Evolutionary conservation across 2,888 invertebrate species (phyloP).

Genomic region (Nomada ferruginata): DNA sequence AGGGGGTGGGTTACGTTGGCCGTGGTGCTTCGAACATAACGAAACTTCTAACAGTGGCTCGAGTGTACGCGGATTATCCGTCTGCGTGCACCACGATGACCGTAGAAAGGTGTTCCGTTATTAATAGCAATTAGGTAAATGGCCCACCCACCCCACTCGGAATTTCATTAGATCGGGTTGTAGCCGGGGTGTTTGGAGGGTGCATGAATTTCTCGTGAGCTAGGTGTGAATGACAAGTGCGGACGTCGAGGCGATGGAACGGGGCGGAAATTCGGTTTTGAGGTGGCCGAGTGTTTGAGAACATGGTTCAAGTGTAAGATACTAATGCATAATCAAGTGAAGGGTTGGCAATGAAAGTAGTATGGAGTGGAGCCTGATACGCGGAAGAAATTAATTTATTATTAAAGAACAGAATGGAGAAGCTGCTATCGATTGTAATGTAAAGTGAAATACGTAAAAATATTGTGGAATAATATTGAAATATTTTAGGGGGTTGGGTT

Average conservation of each 20-base stretch:
- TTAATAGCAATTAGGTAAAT: constrained; percentile 53
- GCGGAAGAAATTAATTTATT: not conserved
- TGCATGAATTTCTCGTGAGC: constrained; percentile 24
- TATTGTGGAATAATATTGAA: too few species aligned
- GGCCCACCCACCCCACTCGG: constrained; percentile 1
- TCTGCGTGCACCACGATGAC: constrained; percentile 16
- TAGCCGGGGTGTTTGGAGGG: not conserved
- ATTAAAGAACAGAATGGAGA: not conserved
- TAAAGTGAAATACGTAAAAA: too few species aligned
- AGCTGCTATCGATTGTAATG: not conserved
- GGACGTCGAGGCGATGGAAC: not conserved
- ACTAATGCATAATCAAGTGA: too few species aligned
- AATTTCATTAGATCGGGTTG: constrained; percentile 44
- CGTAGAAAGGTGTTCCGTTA: constrained; percentile 47
- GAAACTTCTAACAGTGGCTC: constrained; percentile 44
- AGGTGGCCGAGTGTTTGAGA: not conserved
- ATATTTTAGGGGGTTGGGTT: too few species aligned
- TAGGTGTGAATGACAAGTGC: constrained; percentile 26
- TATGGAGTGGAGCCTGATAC: too few species aligned
- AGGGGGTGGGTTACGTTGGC: not conserved
- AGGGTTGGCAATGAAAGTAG: too few species aligned
- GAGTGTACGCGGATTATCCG: constrained; percentile 43
- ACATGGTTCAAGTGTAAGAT: too few species aligned
- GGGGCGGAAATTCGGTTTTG: constrained; percentile 8
- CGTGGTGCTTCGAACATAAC: not conserved